Conservation (phyloP, 1,140 invertebrate genomes). For the Scaptodrosophila lebanonensis region DNA sequence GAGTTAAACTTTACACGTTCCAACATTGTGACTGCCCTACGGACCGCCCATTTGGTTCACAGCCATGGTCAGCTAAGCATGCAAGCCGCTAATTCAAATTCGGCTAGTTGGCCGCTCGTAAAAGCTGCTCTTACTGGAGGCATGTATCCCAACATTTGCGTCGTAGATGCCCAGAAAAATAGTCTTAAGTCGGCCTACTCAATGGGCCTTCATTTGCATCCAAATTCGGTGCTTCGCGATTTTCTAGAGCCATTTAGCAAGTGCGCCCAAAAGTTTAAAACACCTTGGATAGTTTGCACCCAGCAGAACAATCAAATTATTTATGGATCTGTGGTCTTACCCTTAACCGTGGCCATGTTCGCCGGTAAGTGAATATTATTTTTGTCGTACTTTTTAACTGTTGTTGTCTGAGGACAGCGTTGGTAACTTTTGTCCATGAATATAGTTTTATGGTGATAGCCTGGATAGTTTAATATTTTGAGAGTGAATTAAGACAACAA, state of each 20-base stretch:
- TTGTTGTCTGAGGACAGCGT: no score
- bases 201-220: conserved; percentile 32
- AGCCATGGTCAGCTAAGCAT: conserved; percentile 86
- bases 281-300: conserved; percentile 91
- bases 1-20: conserved; percentile 78
- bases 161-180: conserved; percentile 76
- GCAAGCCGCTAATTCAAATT: conserved; percentile 88
- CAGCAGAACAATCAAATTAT: conserved; percentile 87
- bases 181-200: conserved; percentile 39
- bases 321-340: conserved; percentile 87
- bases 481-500: no score
- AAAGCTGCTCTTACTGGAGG: conserved; percentile 93
- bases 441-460: no score
- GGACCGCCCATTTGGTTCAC: conserved; percentile 89
- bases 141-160: conserved; percentile 91
- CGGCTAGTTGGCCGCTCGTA: conserved; percentile 93
- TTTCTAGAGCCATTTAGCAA: conserved; percentile 63
- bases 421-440: no score
- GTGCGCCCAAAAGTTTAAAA: conserved; percentile 79
- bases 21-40: conserved; percentile 90
- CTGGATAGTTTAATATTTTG: no score
- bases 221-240: conserved; percentile 82
- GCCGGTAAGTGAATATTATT: no score
- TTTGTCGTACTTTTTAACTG: no score
- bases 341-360: conserved; percentile 86